Evolutionary conservation across 2,113 vertebrate genomes (phyloP), one percentile per base, ranked within the genome.

Genomic region (Pollimyrus isidori): DNA sequence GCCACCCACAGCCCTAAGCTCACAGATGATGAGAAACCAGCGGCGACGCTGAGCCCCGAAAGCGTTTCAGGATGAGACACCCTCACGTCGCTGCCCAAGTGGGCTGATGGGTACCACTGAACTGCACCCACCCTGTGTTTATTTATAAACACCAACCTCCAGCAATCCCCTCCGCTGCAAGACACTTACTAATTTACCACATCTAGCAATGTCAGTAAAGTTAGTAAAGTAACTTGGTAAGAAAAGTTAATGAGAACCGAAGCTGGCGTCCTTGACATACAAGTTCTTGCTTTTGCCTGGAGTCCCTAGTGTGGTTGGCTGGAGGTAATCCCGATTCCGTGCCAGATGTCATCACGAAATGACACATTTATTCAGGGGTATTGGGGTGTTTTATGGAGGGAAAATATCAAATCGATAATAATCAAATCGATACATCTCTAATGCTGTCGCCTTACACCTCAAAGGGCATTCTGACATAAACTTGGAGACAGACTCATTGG

Each of bases 351-450:
- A 58, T 58, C n/a, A 62, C 21, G n/a, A 62, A 62, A 62, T n/a
- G 23, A n/a, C 23, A 62, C 6, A n/a, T 62, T n/a, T 94, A 93
- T 95, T 94, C 95, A 93, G 92, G 93, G 94, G 94, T 95, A 94
- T 95, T 10, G 58, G 58, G 58, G 58, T 9, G 23, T 62, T 62
- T 62, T n/a, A 62, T n/a, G 21, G 58, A 62, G 23, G 62, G 62
- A 26, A 65, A 65, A 65, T 26, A 26, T 65, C 62, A 26, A 26
- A 65, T 65, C 62, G 9, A 65, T 65, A 26, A 26, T 35, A 35
- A 26, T 65, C 62, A 65, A 65, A 65, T 65, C 62, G 9, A 65
- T 65, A 65, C 62, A 65, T 3, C 7, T 65, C 62, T 65, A n/a
- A n/a, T n/a, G n/a, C n/a, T n/a, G n/a, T n/a, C n/a, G n/a, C n/a